A percentile compares a stretch with the other conserved stretches of the same genome.
These are phyloP conservation scores for Ceratoteleas bidentatus DNA, from an alignment of 1,140 invertebrate genomes.

Conservation along the genomic window DNA sequence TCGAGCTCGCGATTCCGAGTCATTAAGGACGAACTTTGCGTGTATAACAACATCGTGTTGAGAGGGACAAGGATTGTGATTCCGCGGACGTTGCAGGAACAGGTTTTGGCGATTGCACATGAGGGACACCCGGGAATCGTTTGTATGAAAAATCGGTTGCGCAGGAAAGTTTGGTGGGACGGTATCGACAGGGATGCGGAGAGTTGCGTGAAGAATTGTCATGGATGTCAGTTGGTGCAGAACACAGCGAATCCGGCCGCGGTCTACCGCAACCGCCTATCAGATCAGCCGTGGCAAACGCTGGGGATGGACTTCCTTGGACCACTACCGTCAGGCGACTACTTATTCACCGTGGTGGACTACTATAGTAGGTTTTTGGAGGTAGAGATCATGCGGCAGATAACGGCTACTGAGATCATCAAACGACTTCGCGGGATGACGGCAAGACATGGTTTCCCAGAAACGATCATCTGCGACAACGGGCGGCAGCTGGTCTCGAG, in stretches of 20 bases:
- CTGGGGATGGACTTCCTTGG: background rate
- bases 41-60: slow-evolving; percentile 30
- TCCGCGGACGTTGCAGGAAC: no score
- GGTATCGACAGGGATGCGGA: slow-evolving; percentile 1
- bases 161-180: no score
- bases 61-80: slow-evolving; percentile 56
- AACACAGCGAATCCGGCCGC: background rate
- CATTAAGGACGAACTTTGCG: slow-evolving; percentile 29
- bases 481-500: no score
- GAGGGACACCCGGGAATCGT: no score
- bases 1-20: slow-evolving; percentile 8
- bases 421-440: no score
- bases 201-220: slow-evolving; percentile 1
- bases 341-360: background rate
- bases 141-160: no score
- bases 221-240: background rate
- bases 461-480: no score
- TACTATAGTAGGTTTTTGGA: slow-evolving; percentile 1
- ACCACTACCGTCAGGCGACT: background rate
- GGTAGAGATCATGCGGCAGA: no score
- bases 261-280: background rate
- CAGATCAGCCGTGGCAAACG: background rate
- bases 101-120: no score
- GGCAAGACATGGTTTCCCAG: no score
- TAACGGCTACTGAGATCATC: no score